Conservation (phyloP, 2,113 vertebrate species). For the Ibidorhyncha struthersii region DNA sequence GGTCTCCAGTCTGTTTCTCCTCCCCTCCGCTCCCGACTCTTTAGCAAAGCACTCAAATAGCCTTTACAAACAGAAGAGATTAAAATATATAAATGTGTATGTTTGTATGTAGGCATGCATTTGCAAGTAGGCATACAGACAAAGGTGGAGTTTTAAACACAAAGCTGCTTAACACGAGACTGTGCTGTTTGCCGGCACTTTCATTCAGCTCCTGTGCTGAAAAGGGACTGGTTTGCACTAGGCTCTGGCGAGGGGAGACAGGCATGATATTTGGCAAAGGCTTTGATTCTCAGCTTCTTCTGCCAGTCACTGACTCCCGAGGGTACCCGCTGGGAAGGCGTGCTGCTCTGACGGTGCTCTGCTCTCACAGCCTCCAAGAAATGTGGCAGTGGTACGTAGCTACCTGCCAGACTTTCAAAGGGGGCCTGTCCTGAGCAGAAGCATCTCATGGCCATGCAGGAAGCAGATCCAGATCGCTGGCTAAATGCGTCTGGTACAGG, state of each 20-base stretch:
- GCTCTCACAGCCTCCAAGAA: neutral
- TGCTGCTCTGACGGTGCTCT: neutral
- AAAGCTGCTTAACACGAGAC: neutral
- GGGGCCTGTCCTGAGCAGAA: neutral
- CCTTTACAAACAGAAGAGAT: neutral
- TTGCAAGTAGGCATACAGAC: neutral
- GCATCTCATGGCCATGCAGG: neutral
- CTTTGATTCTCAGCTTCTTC: neutral
- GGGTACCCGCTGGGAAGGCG: neutral
- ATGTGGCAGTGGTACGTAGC: neutral
- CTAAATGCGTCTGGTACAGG: neutral
- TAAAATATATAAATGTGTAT: accelerated
- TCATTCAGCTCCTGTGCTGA: neutral
- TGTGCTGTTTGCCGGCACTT: neutral
- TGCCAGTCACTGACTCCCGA: neutral
- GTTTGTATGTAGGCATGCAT: neutral
- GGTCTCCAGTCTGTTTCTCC: neutral
- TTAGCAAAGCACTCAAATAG: neutral
- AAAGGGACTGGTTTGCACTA: neutral
- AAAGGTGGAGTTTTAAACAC: neutral
- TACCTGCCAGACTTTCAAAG: neutral
- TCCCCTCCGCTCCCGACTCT: neutral
- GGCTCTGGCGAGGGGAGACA: neutral
- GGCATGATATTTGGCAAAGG: neutral
- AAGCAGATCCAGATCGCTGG: neutral